These are phyloP conservation scores for Ophioderma brevispina DNA, from an alignment of 35 echinoderm and acorn worm genomes.

Conservation along the genomic window DNA sequence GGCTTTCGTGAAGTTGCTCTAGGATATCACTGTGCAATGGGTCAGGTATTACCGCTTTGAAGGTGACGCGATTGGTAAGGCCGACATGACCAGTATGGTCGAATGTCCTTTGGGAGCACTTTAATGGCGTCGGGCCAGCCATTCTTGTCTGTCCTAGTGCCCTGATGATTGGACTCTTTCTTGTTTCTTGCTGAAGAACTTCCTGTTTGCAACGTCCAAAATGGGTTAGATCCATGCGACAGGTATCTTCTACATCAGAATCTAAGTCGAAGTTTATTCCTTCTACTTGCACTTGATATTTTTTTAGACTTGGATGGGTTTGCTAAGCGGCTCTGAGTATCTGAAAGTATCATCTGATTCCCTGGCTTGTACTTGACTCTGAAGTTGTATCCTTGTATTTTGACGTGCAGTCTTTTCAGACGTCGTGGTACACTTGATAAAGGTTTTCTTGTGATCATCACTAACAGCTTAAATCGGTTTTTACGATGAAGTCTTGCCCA, in stretches of 20 bases:
- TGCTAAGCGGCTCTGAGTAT: constrained; percentile 5
- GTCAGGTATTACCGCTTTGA: constrained; percentile 7
- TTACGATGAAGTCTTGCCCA: background rate
- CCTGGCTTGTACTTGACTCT: constrained; percentile 17
- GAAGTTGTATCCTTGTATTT: constrained; percentile 53
- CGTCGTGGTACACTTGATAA: constrained; percentile 35
- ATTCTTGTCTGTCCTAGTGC: too few relatives aligned
- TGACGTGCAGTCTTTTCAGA: constrained; percentile 34
- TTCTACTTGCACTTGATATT: constrained; percentile 13
- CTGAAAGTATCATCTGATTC: constrained; percentile 42
- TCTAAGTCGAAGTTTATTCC: background rate
- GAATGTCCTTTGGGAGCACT: background rate
- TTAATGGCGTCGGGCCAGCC: constrained; percentile 47
- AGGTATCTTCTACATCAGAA: background rate
- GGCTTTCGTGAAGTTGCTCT: constrained; percentile 40
- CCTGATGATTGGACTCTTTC: too few relatives aligned
- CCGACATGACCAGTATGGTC: background rate
- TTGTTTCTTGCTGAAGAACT: background rate
- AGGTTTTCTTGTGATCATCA: constrained; percentile 44
- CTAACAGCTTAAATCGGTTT: constrained; percentile 19
- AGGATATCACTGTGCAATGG: constrained; percentile 28
- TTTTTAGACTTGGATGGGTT: background rate
- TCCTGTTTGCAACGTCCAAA: background rate
- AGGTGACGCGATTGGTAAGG: background rate
- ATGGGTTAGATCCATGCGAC: background rate